phyloP scores from a whole-genome alignment of 2,797 vertebrate genomes.

The Myotis findleyi region DNA sequence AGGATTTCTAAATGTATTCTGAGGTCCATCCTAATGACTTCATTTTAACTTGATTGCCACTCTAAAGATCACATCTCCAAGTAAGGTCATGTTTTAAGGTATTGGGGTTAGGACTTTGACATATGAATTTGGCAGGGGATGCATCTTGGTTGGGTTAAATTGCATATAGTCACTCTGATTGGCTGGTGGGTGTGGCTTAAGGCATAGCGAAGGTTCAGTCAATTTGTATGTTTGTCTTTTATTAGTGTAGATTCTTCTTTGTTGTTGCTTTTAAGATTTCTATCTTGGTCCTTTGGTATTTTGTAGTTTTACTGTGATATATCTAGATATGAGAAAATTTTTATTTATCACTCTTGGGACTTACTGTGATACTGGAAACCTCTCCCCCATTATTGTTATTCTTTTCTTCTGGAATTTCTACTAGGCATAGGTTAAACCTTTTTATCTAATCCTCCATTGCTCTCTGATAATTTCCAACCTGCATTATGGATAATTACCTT shows the following conservation, averaged over 20 bases:
- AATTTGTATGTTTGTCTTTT: too few species aligned
- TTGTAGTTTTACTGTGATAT: not conserved
- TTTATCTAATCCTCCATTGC: not conserved
- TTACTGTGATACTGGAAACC: not conserved
- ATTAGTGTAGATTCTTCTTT: not conserved
- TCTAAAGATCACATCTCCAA: not conserved
- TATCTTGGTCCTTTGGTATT: not conserved
- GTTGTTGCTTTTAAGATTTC: not conserved
- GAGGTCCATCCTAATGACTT: not conserved
- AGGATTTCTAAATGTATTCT: not conserved
- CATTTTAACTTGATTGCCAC: not conserved
- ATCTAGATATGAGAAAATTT: not conserved
- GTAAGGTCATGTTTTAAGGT: not conserved
- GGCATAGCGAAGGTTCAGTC: accelerated
- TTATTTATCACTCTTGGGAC: not conserved
- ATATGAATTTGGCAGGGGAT: not conserved
- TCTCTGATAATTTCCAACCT: not conserved
- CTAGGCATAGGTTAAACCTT: not conserved
- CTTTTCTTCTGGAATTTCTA: not conserved
- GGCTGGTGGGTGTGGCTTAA: too few species aligned
- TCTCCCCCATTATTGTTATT: not conserved
- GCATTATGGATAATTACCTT: slow-evolving; percentile 7
- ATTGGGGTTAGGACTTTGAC: not conserved
- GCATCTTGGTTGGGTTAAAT: too few species aligned
- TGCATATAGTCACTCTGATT: too few species aligned